Base-by-base conservation (phyloP, 2,797 vertebrate genomes). In the Buphagus erythrorhynchus region DNA sequence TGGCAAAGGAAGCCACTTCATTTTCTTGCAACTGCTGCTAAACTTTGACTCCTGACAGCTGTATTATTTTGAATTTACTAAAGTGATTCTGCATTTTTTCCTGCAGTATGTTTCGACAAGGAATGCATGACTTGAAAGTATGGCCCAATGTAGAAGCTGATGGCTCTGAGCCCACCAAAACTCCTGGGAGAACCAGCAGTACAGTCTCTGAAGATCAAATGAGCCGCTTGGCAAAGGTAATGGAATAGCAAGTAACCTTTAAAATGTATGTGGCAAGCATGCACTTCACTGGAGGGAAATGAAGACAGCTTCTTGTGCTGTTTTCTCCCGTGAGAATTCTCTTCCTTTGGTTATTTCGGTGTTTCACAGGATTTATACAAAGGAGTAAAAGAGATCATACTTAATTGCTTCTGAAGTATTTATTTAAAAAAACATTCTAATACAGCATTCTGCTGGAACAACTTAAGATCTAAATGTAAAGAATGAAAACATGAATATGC, bases 91-190 rank as follows among this genome's bases (percentile, higher is more conserved):
- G 2, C 11, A 7, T 65, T 59, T 77, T 84, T 61, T 11, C 43
- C 36, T 48, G 29, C 86, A 99, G 99, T 86, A 99, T 99, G 99
- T 99, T 99, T 94, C 98, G 99, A 28, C 99, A 99, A 97, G 99
- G 99, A 79, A 99, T 99, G 99, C 99, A 99, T 36, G 99, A 99
- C 96, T 98, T 99, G 95, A 99, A 99, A 96, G 99, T 99, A 58
- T 99, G 99, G 99, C 99, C 99, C 13, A 99, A 99, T 0, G 98
- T 99, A 57, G 99, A 99, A 97, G 99, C 99, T 35, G 99, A 99
- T 67, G 99, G 99, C 67, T 98, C 98, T 0, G 99, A 99, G 95
- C 99, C 98, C 83, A 99, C 99, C 73, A 98, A 97, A 97, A 99
- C 99, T 59, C 99, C 99, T 3, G 99, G 99, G 69, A 99, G 99